Evolutionary conservation across 2,797 vertebrate species (phyloP), one percentile per base, ranked within the genome.

Genomic region (Malurus splendens): DNA sequence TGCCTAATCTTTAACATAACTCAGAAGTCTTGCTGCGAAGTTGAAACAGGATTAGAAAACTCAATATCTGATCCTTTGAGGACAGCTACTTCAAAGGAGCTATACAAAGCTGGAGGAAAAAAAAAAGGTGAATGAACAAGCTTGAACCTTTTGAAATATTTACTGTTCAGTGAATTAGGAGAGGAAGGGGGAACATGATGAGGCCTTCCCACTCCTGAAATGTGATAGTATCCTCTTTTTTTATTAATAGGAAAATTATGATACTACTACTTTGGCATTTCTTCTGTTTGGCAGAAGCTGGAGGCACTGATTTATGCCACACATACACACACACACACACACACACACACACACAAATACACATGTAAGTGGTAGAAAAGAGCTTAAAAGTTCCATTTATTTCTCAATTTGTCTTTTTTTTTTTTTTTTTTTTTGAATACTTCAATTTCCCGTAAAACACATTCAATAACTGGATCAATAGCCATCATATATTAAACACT

Each of bases 1-100:
- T 78, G 57, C 61, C 10, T 93, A 90, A 70, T 91, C 80, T 93
- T 89, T 95, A 92, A 76, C 87, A 90, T 92, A 95, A 94, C 82
- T 87, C 57, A 54, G 67, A 92, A 86, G 78, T 92, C 90, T 95
- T 91, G 75, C 92, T 92, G 78, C 72, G 88, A 89, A 90, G 60
- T 93, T 82, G 77, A 71, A 75, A 57, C 73, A 82, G 84, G 92
- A 94, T 92, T 94, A 92, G 74, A 92, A 92, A 71, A 92, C 72
- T 50, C 41, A n/a, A 42, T 81, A 79, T 82, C 89, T 87, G 81
- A 86, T 90, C 75, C 57, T 94, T 76, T 74, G 72, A 82, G 74
- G 77, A 91, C 81, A 91, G 71, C 72, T 91, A 33, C 72, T 91
- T 94, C 88, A 94, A 95, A 93, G 88, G 70, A 87, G 28, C 51